Evolutionary conservation across 2,797 vertebrate genomes (phyloP).

Genomic region (Tangara arthus): DNA sequence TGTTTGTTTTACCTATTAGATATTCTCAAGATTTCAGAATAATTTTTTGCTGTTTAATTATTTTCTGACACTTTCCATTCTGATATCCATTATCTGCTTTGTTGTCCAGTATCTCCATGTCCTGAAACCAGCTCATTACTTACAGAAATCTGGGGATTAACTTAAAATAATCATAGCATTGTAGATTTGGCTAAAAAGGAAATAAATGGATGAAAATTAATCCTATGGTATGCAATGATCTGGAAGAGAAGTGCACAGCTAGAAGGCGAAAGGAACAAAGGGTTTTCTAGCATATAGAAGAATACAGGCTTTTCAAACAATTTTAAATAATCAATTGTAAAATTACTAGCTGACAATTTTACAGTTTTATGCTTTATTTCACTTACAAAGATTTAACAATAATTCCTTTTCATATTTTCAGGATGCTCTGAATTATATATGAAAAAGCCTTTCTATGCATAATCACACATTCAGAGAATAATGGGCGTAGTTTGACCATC

Average conservation of each 20-base stretch:
- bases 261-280: neutral
- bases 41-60: neutral
- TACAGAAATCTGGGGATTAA: neutral
- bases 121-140: neutral
- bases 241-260: neutral
- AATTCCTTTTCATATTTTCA: constrained; percentile 38
- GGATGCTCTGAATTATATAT: neutral
- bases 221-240: neutral
- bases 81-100: neutral
- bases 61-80: neutral
- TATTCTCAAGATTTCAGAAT: neutral
- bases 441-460: neutral
- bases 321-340: neutral
- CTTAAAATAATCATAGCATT: neutral
- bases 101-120: neutral
- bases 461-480: neutral
- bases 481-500: neutral
- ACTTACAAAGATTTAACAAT: constrained; percentile 19
- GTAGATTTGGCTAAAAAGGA: neutral
- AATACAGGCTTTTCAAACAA: neutral
- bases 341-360: neutral
- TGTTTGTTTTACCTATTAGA: neutral
- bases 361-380: constrained; percentile 12
- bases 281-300: neutral
- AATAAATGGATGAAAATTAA: neutral